These are phyloP conservation scores for cat (Felis catus) DNA, from an alignment of 2,113 vertebrate genomes.

Conservation along the genomic window F.catus_Fca126_mat1.0 CM031416.1:88980001-88980500, in stretches of 20 bases:
- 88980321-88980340: background rate
- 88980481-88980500: slow-evolving; percentile 43
- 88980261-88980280: slow-evolving; percentile 33
- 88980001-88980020: slow-evolving; percentile 15
- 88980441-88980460: slow-evolving; percentile 33
- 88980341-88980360: slow-evolving; percentile 37
- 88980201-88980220: slow-evolving; percentile 34
- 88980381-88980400: slow-evolving; percentile 23
- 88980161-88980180: slow-evolving; percentile 61
- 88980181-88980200: slow-evolving; percentile 1
- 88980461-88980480: slow-evolving; percentile 1
- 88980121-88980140: slow-evolving; percentile 64
- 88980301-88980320: slow-evolving; percentile 54
- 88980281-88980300: slow-evolving; percentile 62
- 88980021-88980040: slow-evolving; percentile 40
- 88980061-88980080: slow-evolving; percentile 73
- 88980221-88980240: slow-evolving; percentile 4
- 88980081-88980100: slow-evolving; percentile 75
- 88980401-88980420: background rate
- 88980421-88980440: slow-evolving; percentile 13
- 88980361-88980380: slow-evolving; percentile 16
- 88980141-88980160: slow-evolving; percentile 62
- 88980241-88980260: slow-evolving; percentile 25
- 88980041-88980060: slow-evolving; percentile 70
- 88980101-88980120: slow-evolving; percentile 73